Evolutionary conservation across 2,797 vertebrate genomes (phyloP).

Genomic region (Bradypus variegatus): DNA sequence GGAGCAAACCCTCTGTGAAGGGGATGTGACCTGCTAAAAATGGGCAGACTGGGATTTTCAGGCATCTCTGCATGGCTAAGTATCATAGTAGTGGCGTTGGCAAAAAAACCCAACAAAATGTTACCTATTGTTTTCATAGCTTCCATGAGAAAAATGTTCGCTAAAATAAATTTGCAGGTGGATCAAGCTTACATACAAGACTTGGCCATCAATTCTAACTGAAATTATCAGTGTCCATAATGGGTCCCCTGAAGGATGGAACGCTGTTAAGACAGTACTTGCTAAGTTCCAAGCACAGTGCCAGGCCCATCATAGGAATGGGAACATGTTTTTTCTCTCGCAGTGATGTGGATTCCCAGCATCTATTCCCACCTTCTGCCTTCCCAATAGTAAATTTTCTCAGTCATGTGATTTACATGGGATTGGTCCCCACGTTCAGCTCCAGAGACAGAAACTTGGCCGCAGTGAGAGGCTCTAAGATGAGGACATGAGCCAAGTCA

Average conservation of each 20-base stretch:
- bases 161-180: not conserved
- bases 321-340: not conserved
- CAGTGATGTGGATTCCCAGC: not conserved
- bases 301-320: not conserved
- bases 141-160: not conserved
- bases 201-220: not conserved
- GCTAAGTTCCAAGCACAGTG: not conserved
- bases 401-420: not conserved
- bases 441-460: not conserved
- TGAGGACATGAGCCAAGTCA: not conserved
- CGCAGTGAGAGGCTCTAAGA: not conserved
- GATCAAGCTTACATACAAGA: not conserved
- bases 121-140: not conserved
- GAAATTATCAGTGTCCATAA: not conserved
- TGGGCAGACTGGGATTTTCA: not conserved
- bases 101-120: not conserved
- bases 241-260: not conserved
- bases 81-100: not conserved
- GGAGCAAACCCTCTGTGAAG: not conserved
- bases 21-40: not conserved
- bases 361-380: not conserved
- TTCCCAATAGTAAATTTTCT: not conserved
- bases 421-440: not conserved
- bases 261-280: not conserved
- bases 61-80: not conserved